phyloP scores from a whole-genome alignment of 2,797 vertebrate genomes.

The Spinus pinus region DNA sequence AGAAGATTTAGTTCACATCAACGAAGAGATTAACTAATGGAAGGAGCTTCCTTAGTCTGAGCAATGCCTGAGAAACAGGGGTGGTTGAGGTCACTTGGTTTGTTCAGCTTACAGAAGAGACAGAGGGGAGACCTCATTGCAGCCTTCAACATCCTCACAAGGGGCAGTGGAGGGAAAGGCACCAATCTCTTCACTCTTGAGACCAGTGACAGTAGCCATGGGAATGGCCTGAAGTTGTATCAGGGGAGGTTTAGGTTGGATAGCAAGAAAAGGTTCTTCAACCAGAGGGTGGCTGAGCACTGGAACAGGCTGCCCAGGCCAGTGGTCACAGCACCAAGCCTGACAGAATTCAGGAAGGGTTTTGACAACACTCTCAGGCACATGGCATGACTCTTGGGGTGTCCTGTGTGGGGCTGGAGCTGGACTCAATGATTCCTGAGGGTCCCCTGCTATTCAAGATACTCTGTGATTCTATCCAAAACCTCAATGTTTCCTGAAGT shows the following conservation, averaged over 20 bases:
- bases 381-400: neutral
- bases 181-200: neutral
- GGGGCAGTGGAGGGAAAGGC: rapidly evolving
- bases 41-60: neutral
- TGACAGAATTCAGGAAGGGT: neutral
- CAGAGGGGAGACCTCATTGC: neutral
- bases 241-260: neutral
- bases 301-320: neutral
- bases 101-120: neutral
- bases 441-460: neutral
- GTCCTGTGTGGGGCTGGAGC: neutral
- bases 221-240: neutral
- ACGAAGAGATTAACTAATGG: neutral
- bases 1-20: neutral
- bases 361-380: neutral
- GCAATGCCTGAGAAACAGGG: neutral
- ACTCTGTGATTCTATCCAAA: neutral
- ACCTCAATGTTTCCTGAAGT: neutral
- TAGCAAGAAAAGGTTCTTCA: neutral
- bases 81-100: neutral
- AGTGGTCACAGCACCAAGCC: neutral
- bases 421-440: neutral
- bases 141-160: rapidly evolving
- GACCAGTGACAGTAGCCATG: neutral
- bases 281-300: rapidly evolving